Percentiles rank a stretch among this genome's conserved stretches.
phyloP scores from a whole-genome alignment of 2,888 invertebrate species.

The Leptopilina drosophilae region DNA sequence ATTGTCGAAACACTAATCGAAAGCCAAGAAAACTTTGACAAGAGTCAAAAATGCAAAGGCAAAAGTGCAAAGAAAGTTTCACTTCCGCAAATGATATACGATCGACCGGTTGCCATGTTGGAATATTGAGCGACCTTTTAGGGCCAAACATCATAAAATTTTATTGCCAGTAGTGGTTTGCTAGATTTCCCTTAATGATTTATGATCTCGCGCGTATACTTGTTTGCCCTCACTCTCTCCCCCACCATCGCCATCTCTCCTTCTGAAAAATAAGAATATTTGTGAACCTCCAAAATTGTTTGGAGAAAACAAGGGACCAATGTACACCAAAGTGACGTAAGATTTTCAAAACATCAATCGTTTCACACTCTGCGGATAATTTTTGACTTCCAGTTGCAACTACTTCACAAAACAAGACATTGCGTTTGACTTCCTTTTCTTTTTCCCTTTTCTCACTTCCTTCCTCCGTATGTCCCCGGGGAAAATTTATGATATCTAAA shows the following conservation, averaged over 20 bases:
- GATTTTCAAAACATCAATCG: conserved; percentile 11
- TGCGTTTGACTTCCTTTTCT: conserved; percentile 22
- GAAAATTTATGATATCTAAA: conserved; percentile 32
- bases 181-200: conserved; percentile 71
- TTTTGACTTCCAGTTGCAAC: conserved; percentile 20
- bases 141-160: conserved; percentile 72
- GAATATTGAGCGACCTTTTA: conserved; percentile 48
- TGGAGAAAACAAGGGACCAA: conserved; percentile 8
- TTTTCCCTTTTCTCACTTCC: conserved; percentile 30
- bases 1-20: conserved; percentile 60
- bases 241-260: no score
- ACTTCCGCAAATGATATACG: conserved; percentile 61
- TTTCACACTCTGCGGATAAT: conserved; percentile 32
- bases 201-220: conserved; percentile 63
- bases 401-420: background rate
- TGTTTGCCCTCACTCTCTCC: no score
- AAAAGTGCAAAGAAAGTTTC: conserved; percentile 55
- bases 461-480: background rate
- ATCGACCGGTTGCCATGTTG: conserved; percentile 48
- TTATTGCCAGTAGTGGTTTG: conserved; percentile 73
- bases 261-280: no score
- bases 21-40: conserved; percentile 43
- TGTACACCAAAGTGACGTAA: conserved; percentile 35
- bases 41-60: conserved; percentile 35
- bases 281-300: no score